phyloP scores from a whole-genome alignment of 1,140 invertebrate genomes.

The Drosophila pseudoobscura region DNA sequence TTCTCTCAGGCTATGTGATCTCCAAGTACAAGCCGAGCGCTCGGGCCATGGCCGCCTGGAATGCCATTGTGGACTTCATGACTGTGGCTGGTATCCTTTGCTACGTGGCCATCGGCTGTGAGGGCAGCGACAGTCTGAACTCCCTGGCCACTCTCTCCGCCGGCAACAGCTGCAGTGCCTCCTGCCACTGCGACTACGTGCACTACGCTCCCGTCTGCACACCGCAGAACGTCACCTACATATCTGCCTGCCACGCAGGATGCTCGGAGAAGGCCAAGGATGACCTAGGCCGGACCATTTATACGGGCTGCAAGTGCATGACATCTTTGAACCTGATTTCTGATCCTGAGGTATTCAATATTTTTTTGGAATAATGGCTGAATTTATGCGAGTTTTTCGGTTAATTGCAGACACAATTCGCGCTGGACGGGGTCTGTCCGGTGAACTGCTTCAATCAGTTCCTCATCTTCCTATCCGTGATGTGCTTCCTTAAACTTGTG shows the following conservation, averaged over 20 bases:
- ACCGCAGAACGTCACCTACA: constrained; percentile 85
- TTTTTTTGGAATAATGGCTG: background rate
- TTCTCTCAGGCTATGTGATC: constrained; percentile 88
- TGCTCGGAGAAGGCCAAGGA: constrained; percentile 83
- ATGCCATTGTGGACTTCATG: constrained; percentile 87
- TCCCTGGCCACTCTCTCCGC: constrained; percentile 27
- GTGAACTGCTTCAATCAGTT: constrained; percentile 87
- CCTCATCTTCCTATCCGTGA: constrained; percentile 86
- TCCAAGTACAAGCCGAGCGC: constrained; percentile 88
- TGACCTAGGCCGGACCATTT: constrained; percentile 74
- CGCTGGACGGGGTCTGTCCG: constrained; percentile 85
- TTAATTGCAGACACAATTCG: constrained; percentile 39
- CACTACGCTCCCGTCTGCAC: constrained; percentile 88
- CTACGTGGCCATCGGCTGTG: constrained; percentile 88
- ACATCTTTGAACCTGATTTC: background rate
- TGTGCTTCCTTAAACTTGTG: constrained; percentile 87
- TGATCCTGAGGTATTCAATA: constrained; percentile 9
- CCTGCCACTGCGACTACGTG: constrained; percentile 87
- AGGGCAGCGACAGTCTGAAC: constrained; percentile 78
- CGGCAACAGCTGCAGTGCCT: constrained; percentile 84
- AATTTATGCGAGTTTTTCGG: background rate
- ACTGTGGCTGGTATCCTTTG: constrained; percentile 87
- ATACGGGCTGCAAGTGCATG: constrained; percentile 47
- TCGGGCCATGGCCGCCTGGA: constrained; percentile 88
- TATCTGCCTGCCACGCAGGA: constrained; percentile 89